Evolutionary conservation across 2,888 invertebrate genomes (phyloP).

Genomic region (Yponomeuta sedellus): DNA sequence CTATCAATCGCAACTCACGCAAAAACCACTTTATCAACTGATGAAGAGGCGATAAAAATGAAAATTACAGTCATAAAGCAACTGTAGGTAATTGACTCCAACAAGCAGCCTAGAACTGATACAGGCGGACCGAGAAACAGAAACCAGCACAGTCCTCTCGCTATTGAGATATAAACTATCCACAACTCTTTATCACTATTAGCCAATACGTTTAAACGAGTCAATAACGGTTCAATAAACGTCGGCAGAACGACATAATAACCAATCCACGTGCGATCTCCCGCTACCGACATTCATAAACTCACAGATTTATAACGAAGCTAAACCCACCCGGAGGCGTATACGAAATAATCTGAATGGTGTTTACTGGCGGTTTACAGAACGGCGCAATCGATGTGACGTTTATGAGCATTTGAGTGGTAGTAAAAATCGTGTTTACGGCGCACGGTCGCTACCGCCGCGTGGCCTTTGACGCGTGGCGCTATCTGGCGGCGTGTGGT

Average conservation of each 20-base stretch:
- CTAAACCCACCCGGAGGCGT: slow-evolving; percentile 68
- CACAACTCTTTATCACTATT: slow-evolving; percentile 70
- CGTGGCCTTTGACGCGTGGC: background rate
- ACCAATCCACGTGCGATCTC: slow-evolving; percentile 61
- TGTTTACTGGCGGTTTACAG: slow-evolving; percentile 71
- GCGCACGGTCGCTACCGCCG: slow-evolving; percentile 26
- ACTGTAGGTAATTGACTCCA: slow-evolving; percentile 36
- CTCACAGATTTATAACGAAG: slow-evolving; percentile 71
- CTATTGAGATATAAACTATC: slow-evolving; percentile 69
- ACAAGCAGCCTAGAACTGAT: slow-evolving; percentile 41
- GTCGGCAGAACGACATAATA: slow-evolving; percentile 73
- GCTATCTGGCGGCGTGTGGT: slow-evolving; percentile 41
- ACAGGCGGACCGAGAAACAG: slow-evolving; percentile 33
- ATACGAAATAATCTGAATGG: slow-evolving; percentile 72
- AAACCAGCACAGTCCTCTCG: slow-evolving; percentile 34
- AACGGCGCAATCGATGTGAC: slow-evolving; percentile 72
- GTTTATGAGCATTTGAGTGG: slow-evolving; percentile 70
- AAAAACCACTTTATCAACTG: slow-evolving; percentile 23
- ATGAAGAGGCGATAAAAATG: slow-evolving; percentile 51
- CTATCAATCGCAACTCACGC: background rate
- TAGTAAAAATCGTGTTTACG: slow-evolving; percentile 74
- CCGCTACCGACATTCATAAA: slow-evolving; percentile 60
- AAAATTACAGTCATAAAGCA: slow-evolving; percentile 67
- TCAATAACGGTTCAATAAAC: slow-evolving; percentile 75
- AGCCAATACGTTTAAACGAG: slow-evolving; percentile 72